phyloP scores from a whole-genome alignment of 2,113 vertebrate genomes.

The Narcine bancroftii region DNA sequence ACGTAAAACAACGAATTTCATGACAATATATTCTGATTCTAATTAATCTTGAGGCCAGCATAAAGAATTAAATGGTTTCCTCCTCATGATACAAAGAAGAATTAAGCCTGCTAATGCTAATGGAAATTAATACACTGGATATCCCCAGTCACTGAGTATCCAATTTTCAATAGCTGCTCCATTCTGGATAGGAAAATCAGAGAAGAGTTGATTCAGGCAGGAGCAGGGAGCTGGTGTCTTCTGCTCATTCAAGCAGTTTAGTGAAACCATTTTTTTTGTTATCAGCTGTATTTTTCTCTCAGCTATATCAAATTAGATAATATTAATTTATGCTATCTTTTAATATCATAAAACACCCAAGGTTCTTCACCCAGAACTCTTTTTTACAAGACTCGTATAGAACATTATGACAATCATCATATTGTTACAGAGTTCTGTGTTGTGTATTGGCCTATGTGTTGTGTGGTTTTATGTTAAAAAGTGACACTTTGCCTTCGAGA shows the following conservation, averaged over 20 bases:
- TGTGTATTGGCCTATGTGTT: too few relatives aligned
- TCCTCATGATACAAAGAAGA: neutral
- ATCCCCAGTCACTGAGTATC: neutral
- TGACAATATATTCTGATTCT: too few relatives aligned
- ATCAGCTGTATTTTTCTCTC: neutral
- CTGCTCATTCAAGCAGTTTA: neutral
- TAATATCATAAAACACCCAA: too few relatives aligned
- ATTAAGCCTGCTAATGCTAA: neutral
- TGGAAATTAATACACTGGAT: neutral
- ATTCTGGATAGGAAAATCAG: neutral
- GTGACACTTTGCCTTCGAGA: too few relatives aligned
- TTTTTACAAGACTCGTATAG: too few relatives aligned
- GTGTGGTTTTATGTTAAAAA: too few relatives aligned
- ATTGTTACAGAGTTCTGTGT: too few relatives aligned
- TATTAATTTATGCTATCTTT: too few relatives aligned
- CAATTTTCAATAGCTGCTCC: neutral
- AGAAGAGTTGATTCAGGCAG: neutral
- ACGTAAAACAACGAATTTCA: too few relatives aligned
- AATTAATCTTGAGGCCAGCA: neutral
- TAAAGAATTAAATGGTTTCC: neutral
- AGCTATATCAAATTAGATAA: neutral
- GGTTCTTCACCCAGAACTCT: too few relatives aligned
- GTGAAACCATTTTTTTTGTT: too few relatives aligned
- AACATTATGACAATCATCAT: too few relatives aligned
- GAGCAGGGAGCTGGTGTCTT: neutral